Conservation (phyloP, 2,113 vertebrate species). For the Pangasianodon gigas region DNA sequence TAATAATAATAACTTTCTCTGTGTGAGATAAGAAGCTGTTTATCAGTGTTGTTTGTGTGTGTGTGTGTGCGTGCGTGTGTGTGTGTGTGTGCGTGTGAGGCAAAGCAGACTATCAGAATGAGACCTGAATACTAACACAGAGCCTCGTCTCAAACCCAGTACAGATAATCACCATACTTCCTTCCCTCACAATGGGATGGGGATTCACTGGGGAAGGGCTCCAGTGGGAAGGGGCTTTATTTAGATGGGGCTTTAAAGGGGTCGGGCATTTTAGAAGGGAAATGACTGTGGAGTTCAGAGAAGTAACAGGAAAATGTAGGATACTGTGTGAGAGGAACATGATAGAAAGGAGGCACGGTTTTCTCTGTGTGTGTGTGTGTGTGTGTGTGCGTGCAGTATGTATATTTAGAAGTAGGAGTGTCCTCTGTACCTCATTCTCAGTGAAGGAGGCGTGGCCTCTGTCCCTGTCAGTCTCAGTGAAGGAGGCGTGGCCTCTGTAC, state of each 20-base stretch:
- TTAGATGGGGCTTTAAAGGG: neutral
- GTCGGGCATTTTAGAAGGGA: neutral
- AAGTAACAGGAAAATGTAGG: neutral
- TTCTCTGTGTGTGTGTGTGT: too few relatives aligned
- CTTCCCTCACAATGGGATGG: neutral
- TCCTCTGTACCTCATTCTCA: too few relatives aligned
- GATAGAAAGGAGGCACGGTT: too few relatives aligned
- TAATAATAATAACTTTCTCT: neutral
- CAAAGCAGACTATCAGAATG: neutral
- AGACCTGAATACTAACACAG: slow-evolving; percentile 4
- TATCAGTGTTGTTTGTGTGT: neutral
- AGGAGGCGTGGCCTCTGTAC: too few relatives aligned
- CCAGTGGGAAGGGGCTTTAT: neutral
- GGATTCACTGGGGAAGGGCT: neutral
- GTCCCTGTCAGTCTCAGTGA: too few relatives aligned
- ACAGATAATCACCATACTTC: neutral
- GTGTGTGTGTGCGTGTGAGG: neutral
- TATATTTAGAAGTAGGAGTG: too few relatives aligned
- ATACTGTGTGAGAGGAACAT: too few relatives aligned
- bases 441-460: too few relatives aligned
- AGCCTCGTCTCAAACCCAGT: neutral
- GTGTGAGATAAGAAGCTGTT: neutral
- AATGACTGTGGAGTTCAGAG: neutral
- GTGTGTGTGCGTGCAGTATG: too few relatives aligned
- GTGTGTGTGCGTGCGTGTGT: neutral